Percentiles rank a stretch among this genome's conserved stretches.
Conservation (phyloP, 2,888 invertebrate genomes). For the Stenichneumon culpator region DNA sequence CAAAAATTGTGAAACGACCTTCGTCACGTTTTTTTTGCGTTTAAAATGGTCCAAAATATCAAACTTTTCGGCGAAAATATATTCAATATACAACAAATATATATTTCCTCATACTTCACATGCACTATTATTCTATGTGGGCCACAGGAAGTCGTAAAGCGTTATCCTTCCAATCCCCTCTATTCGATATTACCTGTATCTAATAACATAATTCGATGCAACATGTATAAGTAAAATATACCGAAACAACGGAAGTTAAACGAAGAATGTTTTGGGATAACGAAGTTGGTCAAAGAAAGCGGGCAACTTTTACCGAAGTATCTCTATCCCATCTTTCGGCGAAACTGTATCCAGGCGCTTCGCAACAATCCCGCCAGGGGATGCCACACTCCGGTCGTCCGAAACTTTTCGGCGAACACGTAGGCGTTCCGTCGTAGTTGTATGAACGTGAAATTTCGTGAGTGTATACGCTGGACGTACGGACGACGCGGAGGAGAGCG, state of each 20-base stretch:
- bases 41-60: too few species aligned
- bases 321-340: constrained; percentile 21
- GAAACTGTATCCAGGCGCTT: not conserved
- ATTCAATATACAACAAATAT: not conserved
- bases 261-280: constrained; percentile 2
- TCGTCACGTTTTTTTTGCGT: too few species aligned
- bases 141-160: not conserved
- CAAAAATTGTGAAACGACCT: too few species aligned
- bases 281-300: not conserved
- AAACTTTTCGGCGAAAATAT: too few species aligned
- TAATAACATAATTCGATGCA: not conserved
- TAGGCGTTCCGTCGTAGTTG: not conserved
- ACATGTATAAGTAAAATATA: not conserved
- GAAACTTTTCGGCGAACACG: not conserved
- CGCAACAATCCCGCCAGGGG: constrained; percentile 41
- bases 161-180: not conserved
- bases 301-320: constrained; percentile 18
- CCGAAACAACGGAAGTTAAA: not conserved
- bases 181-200: not conserved
- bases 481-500: constrained; percentile 45
- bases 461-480: constrained; percentile 17
- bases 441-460: not conserved
- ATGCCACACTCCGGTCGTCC: constrained; percentile 45
- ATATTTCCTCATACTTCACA: not conserved
- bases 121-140: not conserved